Evolutionary conservation across 1,140 invertebrate species (phyloP), one percentile per base, ranked within the genome.

Genomic region (Lepidotrigona ventralis): DNA sequence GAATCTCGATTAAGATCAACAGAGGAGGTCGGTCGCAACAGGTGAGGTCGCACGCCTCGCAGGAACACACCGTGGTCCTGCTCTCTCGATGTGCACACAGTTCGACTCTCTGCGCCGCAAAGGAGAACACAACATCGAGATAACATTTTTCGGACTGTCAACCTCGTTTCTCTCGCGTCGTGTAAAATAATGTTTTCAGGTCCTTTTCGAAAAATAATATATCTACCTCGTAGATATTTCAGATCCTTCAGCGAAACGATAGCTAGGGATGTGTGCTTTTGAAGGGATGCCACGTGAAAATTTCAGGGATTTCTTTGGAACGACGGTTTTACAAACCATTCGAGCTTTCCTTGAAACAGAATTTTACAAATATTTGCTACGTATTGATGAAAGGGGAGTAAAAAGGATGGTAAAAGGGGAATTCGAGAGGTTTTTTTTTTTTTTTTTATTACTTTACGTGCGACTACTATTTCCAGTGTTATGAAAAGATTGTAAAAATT

Each of bases 1-100:
- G 71, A 51, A 64, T 78, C 83, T 73, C 86, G 86, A 88, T 88
- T 88, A 88, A 80, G 87, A 88, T 88, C 86, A 87, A 88, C 86
- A 83, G 87, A 79, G 71, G 76, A 86, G 81, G 54, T 83, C 19
- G 72, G 29, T 87, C 58, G 87, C 87, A 88, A 88, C 86, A 88
- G 87, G 87, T 88, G 86, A 87, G 72, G 74, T 79, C 58, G 70
- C 68, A 81, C 78, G 86, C 79, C 53, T 85, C 85, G 71, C 83
- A 75, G 71, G 83, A 83, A 87, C 73, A 87, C 73, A 76, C 51
- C 70, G 54, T 69, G 71, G 82, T 85, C 64, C 69, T 85, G 60
- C 79, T 88, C 82, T 88, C 88, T 81, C 83, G 68, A 80, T 71
- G 75, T 53, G 58, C 56, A 53, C 51, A 56, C 29, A 39, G 69